Evolutionary conservation across 2,888 invertebrate genomes (phyloP).

Genomic region (Epistrophe eligans): DNA sequence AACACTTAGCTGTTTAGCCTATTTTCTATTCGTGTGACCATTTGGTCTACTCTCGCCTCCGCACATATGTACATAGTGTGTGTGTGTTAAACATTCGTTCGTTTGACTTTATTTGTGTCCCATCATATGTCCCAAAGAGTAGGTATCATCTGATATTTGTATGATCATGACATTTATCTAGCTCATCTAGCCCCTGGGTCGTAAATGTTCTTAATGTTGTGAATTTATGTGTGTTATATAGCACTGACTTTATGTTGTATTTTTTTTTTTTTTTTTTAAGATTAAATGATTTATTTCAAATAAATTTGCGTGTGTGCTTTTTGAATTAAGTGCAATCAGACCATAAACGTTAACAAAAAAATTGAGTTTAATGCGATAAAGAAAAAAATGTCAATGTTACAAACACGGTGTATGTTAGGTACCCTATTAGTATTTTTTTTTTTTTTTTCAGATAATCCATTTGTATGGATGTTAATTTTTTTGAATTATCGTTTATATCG

Average conservation of each 20-base stretch:
- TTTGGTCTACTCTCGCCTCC: conserved; percentile 14
- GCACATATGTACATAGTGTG: not conserved
- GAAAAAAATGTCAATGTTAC: conserved; percentile 51
- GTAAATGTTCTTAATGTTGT: not conserved
- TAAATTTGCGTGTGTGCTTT: conserved; percentile 62
- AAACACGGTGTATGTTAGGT: not conserved
- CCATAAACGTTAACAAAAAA: conserved; percentile 9
- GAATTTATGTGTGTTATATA: not conserved
- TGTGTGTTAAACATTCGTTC: not conserved
- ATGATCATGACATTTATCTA: conserved; percentile 66
- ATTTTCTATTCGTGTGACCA: conserved; percentile 6
- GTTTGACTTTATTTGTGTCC: not conserved
- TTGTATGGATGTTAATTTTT: not conserved
- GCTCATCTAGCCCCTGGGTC: not conserved
- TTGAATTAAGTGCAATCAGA: conserved; percentile 48
- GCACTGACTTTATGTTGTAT: not conserved
- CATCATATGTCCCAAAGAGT: not conserved
- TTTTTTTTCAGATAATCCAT: not conserved
- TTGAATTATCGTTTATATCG: not conserved
- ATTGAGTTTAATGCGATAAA: conserved; percentile 10
- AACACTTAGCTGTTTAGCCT: conserved; percentile 31
- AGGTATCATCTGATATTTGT: conserved; percentile 9
- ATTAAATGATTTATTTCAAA: conserved; percentile 61
- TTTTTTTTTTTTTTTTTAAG: conserved; percentile 20
- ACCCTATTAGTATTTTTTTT: no score